Conservation (phyloP, 2,113 vertebrate genomes). For the Carlito syrichta region DNA sequence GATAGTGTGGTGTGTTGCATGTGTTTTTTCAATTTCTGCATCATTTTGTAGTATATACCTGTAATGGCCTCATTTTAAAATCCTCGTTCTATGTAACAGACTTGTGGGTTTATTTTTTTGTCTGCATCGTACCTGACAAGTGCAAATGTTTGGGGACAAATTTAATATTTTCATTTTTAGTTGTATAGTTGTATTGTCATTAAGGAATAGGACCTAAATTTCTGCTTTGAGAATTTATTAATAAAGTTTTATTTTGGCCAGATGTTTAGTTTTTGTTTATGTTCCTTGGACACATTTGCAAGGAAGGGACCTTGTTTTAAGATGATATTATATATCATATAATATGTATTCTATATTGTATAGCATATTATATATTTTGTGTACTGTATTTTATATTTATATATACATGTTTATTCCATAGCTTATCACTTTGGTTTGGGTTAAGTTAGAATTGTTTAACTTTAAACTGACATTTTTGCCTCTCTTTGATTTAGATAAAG, state of each 20-base stretch:
- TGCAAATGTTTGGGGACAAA: neutral
- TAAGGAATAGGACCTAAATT: slow-evolving; percentile 17
- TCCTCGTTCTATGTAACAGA: neutral
- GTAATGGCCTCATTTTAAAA: neutral
- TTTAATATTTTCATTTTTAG: slow-evolving; percentile 24
- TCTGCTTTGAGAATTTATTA: slow-evolving; percentile 5
- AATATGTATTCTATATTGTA: neutral
- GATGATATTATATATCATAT: neutral
- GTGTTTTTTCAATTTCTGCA: neutral
- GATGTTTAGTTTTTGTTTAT: slow-evolving; percentile 38
- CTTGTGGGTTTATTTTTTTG: neutral
- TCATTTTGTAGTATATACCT: neutral
- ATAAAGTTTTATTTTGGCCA: slow-evolving; percentile 5
- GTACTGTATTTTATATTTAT: neutral
- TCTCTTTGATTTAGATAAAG: neutral
- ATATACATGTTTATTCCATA: neutral
- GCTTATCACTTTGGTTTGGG: neutral
- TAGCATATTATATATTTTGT: neutral
- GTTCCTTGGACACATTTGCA: neutral
- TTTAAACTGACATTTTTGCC: slow-evolving; percentile 1
- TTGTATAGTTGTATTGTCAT: neutral
- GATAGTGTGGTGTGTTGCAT: neutral
- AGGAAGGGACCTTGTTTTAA: neutral
- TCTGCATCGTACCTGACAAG: neutral
- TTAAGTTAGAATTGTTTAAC: neutral